A percentile compares a stretch with the other conserved stretches of the same genome.
Conservation (phyloP, 2,113 vertebrate genomes). For the Corythornis vintsioides region DNA sequence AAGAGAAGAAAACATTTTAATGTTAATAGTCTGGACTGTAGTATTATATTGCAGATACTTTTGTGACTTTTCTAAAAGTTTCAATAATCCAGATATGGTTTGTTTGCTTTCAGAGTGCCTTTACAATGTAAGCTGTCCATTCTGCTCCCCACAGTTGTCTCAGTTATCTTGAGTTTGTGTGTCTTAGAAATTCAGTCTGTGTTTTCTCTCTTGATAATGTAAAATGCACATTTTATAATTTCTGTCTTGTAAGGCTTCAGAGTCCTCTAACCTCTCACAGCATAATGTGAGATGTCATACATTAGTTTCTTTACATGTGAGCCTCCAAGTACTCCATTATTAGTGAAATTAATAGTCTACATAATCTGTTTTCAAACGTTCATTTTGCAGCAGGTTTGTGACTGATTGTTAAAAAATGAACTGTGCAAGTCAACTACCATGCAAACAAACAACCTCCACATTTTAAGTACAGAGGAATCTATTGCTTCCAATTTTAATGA, state of each 20-base stretch:
- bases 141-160: not conserved
- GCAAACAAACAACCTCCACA: not conserved
- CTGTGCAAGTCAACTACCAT: not conserved
- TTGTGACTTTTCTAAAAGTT: not conserved
- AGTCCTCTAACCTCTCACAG: not conserved
- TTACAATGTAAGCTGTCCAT: not conserved
- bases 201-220: not conserved
- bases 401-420: not conserved
- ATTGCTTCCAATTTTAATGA: not conserved
- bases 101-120: not conserved
- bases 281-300: not conserved
- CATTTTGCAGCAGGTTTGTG: slow-evolving; percentile 11
- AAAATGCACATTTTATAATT: not conserved
- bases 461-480: not conserved
- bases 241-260: not conserved
- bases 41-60: not conserved
- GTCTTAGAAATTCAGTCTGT: not conserved
- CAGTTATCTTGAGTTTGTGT: not conserved
- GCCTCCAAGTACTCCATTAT: not conserved
- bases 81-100: not conserved
- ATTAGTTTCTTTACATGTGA: not conserved
- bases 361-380: slow-evolving; percentile 5
- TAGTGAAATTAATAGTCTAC: slow-evolving; percentile 1
- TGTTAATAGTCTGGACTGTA: not conserved
- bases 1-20: not conserved